phyloP scores from a whole-genome alignment of 2,888 invertebrate species.

The Dasysyrphus albostriatus region DNA sequence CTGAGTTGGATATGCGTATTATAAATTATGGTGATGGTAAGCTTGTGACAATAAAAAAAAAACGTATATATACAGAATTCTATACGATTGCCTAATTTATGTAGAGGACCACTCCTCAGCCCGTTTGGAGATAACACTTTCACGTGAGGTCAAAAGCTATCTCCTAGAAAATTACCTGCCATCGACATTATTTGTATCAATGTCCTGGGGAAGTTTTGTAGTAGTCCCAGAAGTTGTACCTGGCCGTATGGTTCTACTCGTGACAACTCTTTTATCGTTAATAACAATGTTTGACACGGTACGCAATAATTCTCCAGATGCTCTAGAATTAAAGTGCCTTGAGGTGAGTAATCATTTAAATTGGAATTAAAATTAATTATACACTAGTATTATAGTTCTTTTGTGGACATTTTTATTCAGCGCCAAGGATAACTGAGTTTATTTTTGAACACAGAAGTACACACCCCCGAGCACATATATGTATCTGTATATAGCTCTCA shows the following conservation, averaged over 20 bases:
- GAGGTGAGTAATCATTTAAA: conserved; percentile 81
- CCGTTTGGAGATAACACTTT: conserved; percentile 86
- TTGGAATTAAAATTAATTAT: conserved; percentile 41
- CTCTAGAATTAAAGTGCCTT: conserved; percentile 87
- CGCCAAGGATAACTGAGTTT: conserved; percentile 57
- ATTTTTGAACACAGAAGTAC: conserved; percentile 45
- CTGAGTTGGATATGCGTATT: conserved; percentile 86
- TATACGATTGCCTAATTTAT: not conserved
- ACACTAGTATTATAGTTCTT: not conserved
- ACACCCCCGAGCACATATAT: not conserved
- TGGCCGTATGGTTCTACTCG: conserved; percentile 86
- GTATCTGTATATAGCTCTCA: conserved; percentile 2
- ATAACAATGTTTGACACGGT: conserved; percentile 89
- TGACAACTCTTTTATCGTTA: conserved; percentile 87
- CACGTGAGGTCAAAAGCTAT: conserved; percentile 87
- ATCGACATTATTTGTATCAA: conserved; percentile 87
- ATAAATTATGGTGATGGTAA: conserved; percentile 87
- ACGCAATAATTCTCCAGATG: conserved; percentile 87
- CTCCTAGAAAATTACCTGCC: conserved; percentile 87
- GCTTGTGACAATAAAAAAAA: conserved; percentile 78
- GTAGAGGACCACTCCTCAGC: conserved; percentile 87
- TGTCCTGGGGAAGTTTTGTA: conserved; percentile 88
- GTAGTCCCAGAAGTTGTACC: conserved; percentile 88
- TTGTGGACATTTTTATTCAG: conserved; percentile 5
- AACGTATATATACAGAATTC: not conserved